Percentiles rank a stretch among this genome's conserved stretches.
Conservation (phyloP, 2,888 invertebrate species). For the Dynastes grantii region DNA sequence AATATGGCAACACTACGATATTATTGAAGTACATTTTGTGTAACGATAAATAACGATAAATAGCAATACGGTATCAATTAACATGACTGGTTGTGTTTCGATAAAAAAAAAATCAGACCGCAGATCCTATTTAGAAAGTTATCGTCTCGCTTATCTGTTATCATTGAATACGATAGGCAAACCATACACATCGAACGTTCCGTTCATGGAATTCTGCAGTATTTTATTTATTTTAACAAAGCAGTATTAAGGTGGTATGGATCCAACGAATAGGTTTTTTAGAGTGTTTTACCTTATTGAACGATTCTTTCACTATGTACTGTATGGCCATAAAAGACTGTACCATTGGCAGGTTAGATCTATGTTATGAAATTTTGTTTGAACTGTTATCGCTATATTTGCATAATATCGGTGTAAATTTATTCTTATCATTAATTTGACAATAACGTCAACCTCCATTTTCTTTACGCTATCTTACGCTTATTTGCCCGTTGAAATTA, state of each 20-base stretch:
- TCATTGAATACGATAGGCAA: slow-evolving; percentile 34
- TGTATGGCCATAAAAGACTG: slow-evolving; percentile 53
- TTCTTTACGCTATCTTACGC: background rate
- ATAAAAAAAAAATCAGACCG: background rate
- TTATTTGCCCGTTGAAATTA: slow-evolving; percentile 1
- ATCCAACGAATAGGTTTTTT: slow-evolving; percentile 31
- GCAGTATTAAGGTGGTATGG: slow-evolving; percentile 21
- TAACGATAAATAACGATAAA: too few species aligned
- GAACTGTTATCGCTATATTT: background rate
- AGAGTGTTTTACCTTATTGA: slow-evolving; percentile 47
- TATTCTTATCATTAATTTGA: background rate
- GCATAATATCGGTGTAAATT: background rate
- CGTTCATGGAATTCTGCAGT: background rate
- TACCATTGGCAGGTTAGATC: slow-evolving; percentile 46
- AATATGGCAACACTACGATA: too few species aligned
- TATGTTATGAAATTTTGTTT: slow-evolving; percentile 9
- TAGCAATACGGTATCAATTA: too few species aligned
- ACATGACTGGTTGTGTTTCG: too few species aligned
- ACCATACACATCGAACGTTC: background rate
- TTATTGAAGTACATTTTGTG: too few species aligned
- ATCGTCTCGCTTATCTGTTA: slow-evolving; percentile 34
- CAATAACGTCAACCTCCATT: slow-evolving; percentile 31
- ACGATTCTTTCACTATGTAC: slow-evolving; percentile 51
- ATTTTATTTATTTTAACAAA: slow-evolving; percentile 22
- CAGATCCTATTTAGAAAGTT: background rate